phyloP scores from a whole-genome alignment of 53 echinoderm and acorn worm species.

The Henricia sp. region DNA sequence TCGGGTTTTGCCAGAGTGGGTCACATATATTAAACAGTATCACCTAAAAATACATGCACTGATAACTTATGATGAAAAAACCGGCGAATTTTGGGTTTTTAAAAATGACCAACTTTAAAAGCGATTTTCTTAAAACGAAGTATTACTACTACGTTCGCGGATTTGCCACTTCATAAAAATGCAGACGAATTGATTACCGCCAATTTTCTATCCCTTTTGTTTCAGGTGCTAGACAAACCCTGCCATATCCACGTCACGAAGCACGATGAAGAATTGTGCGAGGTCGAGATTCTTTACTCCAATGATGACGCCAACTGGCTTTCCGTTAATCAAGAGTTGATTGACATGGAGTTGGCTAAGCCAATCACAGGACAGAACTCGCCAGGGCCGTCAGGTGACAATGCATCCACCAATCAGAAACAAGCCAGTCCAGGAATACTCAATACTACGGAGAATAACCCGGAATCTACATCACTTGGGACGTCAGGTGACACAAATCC shows the following conservation, averaged over 20 bases:
- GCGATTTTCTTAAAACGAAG: no score
- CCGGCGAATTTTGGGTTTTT: no score
- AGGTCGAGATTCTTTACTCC: slow-evolving; percentile 44
- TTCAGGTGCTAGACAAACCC: slow-evolving; percentile 22
- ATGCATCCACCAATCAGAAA: slow-evolving; percentile 14
- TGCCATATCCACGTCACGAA: slow-evolving; percentile 30
- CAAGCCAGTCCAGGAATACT: background rate
- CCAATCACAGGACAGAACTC: background rate
- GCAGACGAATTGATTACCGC: no score
- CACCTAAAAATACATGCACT: no score
- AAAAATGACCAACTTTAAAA: no score
- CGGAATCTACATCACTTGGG: background rate
- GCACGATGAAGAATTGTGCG: slow-evolving; percentile 16
- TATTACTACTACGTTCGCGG: no score
- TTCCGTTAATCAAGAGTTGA: slow-evolving; percentile 33
- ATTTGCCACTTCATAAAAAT: no score
- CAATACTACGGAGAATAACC: background rate
- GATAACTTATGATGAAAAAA: no score
- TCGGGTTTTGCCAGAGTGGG: no score
- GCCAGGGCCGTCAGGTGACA: slow-evolving; percentile 41
- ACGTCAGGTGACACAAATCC: background rate
- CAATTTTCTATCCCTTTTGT: background rate
- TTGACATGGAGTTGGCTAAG: slow-evolving; percentile 20
- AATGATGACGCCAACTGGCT: background rate
- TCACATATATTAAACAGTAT: no score